Evolutionary conservation across 1,140 invertebrate species (phyloP).

Genomic region (Drosophila nikananu): DNA sequence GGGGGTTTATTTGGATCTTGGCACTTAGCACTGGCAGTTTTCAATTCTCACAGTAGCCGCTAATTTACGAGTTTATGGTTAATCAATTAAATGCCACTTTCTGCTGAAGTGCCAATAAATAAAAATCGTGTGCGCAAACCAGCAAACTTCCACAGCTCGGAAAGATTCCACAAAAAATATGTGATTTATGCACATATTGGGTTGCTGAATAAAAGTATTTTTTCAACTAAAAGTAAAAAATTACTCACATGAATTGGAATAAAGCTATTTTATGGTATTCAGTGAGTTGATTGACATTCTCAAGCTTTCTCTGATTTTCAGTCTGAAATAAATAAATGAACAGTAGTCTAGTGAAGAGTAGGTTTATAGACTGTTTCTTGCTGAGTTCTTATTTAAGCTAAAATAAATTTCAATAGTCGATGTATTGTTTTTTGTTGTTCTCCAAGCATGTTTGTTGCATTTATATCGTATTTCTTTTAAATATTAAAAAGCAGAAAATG

Average conservation of each 20-base stretch:
- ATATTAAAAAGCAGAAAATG: not conserved
- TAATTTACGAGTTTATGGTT: constrained; percentile 54
- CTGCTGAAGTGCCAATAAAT: constrained; percentile 26
- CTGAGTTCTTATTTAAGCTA: not conserved
- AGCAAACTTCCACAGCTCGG: not conserved
- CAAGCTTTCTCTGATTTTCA: not conserved
- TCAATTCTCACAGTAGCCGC: constrained; percentile 7
- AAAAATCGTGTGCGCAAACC: constrained; percentile 18
- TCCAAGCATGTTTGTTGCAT: not conserved
- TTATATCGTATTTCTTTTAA: not conserved
- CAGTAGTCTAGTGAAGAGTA: not conserved
- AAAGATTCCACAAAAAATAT: constrained; percentile 3
- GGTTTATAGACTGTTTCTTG: not conserved
- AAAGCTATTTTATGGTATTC: not conserved
- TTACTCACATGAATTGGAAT: not conserved
- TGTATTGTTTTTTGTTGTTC: too few relatives aligned
- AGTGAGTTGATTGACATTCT: constrained; percentile 5
- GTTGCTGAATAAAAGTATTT: constrained; percentile 1
- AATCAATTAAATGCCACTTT: constrained; percentile 41
- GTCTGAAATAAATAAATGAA: too few relatives aligned
- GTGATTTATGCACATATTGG: not conserved
- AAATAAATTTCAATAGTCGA: not conserved
- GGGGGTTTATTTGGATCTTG: not conserved
- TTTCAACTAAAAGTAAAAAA: not conserved
- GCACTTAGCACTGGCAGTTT: constrained; percentile 22